Base-by-base conservation (phyloP, 2,888 invertebrate species). In the Oscheius myriophilus region DNA sequence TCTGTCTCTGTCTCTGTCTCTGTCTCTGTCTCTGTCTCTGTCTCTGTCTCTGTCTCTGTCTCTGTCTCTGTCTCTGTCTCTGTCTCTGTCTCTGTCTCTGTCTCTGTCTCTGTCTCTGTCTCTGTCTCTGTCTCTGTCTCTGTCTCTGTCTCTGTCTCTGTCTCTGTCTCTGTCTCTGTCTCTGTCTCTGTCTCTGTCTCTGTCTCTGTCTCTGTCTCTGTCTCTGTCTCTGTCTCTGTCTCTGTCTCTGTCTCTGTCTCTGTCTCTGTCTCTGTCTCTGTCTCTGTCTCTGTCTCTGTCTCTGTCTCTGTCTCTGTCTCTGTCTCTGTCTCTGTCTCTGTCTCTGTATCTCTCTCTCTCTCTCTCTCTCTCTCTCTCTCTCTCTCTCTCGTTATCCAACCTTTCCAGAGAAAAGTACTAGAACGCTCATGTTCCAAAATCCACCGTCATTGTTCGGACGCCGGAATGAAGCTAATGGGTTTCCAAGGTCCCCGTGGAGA, bases 381-480 rank as follows among this genome's bases (percentile, higher is more conserved):
- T n/a, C n/a, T n/a, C n/a, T n/a, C n/a, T n/a, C n/a, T 23, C 49
- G 18, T 21, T 11, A 49, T 23, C 4, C 25, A 18, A 46, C 7
- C 14, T 23, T 39, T 53, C 12, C 39, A 66, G 66, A 46, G 49
- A 53, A 58, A 49, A 63, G 42, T 59, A 26, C 52, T 54, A 18
- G 58, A 58, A 43, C 26, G 72, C 23, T 86, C 85, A 1, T 85
- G 85, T 53, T 71, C 77, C 9, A 76, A 82, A 45, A 79, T 86
- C n/a, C 86, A 86, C 63, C 70, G 78, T 14, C 82, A 78, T 58
- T 86, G 86, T 52, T 76, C 84, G 0, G 83, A 85, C 25, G 69
- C 72, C 25, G 74, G 77, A 16, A 78, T 78, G 72, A 79, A 83
- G 39, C 70, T 85, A 16, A 79, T 80, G 14, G 85, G 85, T 26